A percentile compares a stretch with the other conserved stretches of the same genome.
phyloP scores from a whole-genome alignment of 2,113 vertebrate species.

The Istiophorus platypterus region DNA sequence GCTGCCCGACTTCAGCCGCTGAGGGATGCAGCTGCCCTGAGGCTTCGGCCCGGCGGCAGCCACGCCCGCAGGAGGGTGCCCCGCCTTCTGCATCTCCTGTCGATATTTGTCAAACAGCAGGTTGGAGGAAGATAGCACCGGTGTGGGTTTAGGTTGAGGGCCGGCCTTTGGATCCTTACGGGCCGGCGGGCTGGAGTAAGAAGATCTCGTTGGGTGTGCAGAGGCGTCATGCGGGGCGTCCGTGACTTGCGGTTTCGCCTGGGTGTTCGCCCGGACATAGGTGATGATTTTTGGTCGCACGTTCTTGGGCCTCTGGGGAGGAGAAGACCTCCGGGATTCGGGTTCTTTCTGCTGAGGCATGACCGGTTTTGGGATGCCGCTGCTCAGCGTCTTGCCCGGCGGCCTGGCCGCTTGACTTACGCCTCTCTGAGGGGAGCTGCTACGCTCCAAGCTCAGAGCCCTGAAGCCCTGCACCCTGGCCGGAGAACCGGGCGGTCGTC shows the following conservation, averaged over 20 bases:
- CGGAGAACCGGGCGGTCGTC: constrained; percentile 68
- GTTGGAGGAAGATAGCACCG: constrained; percentile 76
- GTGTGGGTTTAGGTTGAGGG: constrained; percentile 77
- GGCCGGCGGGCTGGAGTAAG: constrained; percentile 77
- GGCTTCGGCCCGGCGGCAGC: constrained; percentile 87
- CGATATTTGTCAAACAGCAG: constrained; percentile 89
- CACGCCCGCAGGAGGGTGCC: constrained; percentile 85
- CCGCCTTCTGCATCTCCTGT: constrained; percentile 90
- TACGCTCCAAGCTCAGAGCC: constrained; percentile 68
- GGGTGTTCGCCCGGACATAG: constrained; percentile 91
- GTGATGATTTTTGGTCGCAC: constrained; percentile 98
- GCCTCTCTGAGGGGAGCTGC: constrained; percentile 77
- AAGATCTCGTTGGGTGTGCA: constrained; percentile 79
- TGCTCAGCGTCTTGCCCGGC: constrained; percentile 84
- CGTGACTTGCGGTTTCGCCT: constrained; percentile 78
- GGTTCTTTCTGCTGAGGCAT: constrained; percentile 78
- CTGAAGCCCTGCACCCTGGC: constrained; percentile 71
- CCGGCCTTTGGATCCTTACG: constrained; percentile 80
- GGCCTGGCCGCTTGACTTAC: constrained; percentile 80
- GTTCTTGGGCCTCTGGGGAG: constrained; percentile 89
- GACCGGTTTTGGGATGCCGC: constrained; percentile 90
- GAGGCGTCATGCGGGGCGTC: constrained; percentile 79
- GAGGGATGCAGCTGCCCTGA: constrained; percentile 81
- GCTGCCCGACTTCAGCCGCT: constrained; percentile 84
- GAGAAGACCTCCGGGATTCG: constrained; percentile 77